Evolutionary conservation across 1,140 invertebrate species (phyloP), one percentile per base, ranked within the genome.

Genomic region (Brachystomella parvula): DNA sequence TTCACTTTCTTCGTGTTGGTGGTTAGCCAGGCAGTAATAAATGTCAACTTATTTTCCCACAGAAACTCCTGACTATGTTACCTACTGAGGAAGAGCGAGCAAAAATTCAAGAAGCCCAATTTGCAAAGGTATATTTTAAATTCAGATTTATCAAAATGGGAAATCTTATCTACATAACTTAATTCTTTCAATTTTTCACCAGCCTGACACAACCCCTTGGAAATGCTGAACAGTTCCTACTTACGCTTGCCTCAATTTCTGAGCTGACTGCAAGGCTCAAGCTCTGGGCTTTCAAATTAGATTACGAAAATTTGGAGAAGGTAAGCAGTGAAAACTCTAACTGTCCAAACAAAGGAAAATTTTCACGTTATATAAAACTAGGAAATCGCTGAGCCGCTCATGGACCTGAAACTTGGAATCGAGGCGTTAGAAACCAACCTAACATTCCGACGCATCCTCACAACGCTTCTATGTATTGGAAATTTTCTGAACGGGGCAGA

Each of bases 271-370:
- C 96, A 30, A 82, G 97, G 71, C 83, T 99, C 2, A 93, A 94
- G 77, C 82, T 99, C 63, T 99, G 97, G 97, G 87, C 96, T 61
- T 99, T 99, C 80, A 96, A 97, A 78, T 80, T 99, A 35, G 97
- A 99, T 81, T 99, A 97, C 79, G 95, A 98, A 78, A 90, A 89
- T 76, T 86, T 90, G 69, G 95, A 99, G 81, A 88, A 86, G 79
- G 90, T 92, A 79, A 79, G 80, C 74, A 31, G 26, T 63, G 35
- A 57, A 57, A 32, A 31, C 26, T 53, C 24, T 53, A 26, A 53
- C 24, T 53, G 6, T 53, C 24, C 12, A 53, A 53, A 53, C 9
- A 44, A 44, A 44, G 39, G 9, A 12, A n/a, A 44, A 44, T 44
- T 44, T 61, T 31, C 29, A n/a, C 59, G 9, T 1, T 66, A 26